Evolutionary conservation across 1,140 invertebrate genomes (phyloP).

Genomic region (Potamilus streckersoni): DNA sequence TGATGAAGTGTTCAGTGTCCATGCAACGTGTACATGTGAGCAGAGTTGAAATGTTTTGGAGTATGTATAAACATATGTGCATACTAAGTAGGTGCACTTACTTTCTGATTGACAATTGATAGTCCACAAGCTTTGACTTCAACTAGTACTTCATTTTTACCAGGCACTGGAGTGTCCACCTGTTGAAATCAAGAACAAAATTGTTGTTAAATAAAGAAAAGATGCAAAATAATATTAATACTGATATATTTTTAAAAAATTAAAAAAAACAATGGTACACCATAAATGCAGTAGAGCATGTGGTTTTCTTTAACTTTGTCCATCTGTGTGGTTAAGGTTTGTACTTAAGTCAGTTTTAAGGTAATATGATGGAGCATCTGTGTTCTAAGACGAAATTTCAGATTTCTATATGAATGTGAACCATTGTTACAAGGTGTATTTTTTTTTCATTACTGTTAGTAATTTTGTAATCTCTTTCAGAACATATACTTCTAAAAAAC

Average conservation of each 20-base stretch:
- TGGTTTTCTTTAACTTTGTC: background rate
- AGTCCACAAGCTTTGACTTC: conserved; percentile 70
- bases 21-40: no score
- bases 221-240: conserved; percentile 2
- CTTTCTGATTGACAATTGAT: conserved; percentile 61
- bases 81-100: conserved; percentile 19
- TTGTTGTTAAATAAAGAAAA: background rate
- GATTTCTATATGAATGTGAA: background rate
- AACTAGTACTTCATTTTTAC: conserved; percentile 66
- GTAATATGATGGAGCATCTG: background rate
- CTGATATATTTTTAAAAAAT: background rate
- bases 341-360: conserved; percentile 19
- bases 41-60: background rate
- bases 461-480: no score
- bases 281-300: background rate
- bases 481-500: no score
- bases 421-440: no score
- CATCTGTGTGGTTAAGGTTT: background rate
- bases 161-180: conserved; percentile 61
- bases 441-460: no score
- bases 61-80: background rate
- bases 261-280: background rate
- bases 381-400: background rate
- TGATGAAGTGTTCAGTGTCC: no score
- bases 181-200: conserved; percentile 40